These are phyloP conservation scores for Alectura lathami DNA, from an alignment of 2,113 vertebrate genomes.

Conservation along the genomic window DNA sequence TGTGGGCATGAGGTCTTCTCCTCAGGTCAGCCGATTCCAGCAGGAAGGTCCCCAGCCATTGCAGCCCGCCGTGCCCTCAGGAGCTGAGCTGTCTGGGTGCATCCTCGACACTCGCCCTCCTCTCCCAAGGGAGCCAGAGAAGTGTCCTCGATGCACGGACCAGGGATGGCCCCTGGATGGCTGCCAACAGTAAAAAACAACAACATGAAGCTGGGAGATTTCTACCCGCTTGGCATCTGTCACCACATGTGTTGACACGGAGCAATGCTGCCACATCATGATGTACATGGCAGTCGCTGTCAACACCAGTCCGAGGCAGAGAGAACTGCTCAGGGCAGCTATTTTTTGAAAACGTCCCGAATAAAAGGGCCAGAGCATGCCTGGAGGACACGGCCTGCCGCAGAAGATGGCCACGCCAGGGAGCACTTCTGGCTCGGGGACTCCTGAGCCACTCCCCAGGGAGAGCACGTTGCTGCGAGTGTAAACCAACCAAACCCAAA, in stretches of 20 bases:
- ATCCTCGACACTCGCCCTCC: neutral
- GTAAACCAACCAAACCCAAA: neutral
- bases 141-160: neutral
- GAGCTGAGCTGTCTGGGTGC: neutral
- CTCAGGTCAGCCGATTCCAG: neutral
- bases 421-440: neutral
- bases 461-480: neutral
- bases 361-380: neutral
- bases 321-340: slow-evolving; percentile 33
- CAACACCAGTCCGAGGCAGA: neutral
- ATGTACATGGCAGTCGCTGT: slow-evolving; percentile 17
- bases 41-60: neutral
- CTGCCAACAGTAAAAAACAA: neutral
- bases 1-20: neutral
- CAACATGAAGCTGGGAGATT: neutral
- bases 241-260: slow-evolving; percentile 27
- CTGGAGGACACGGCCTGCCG: neutral
- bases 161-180: neutral
- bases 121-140: neutral
- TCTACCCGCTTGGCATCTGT: slow-evolving; percentile 32
- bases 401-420: neutral
- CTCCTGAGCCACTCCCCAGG: neutral
- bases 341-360: neutral
- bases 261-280: slow-evolving; percentile 40
- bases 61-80: neutral